A percentile compares a stretch with the other conserved stretches of the same genome.
Evolutionary conservation across 2,888 invertebrate species (phyloP).

Genomic region (Macropis europaea): DNA sequence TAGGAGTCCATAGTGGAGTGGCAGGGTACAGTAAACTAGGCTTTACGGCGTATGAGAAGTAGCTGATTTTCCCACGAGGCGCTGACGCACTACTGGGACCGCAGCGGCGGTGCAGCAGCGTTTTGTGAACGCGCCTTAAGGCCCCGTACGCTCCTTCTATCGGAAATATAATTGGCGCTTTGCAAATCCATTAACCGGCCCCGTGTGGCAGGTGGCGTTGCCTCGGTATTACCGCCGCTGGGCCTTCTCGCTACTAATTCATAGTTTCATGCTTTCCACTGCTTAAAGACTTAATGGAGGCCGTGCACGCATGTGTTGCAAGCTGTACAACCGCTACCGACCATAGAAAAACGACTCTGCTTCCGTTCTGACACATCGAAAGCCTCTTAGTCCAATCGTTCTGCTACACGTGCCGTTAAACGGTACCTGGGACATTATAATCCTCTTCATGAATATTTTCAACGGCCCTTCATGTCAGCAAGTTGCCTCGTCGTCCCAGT

Average conservation of each 20-base stretch:
- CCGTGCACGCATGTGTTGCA: conserved; percentile 45
- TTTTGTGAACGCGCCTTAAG: conserved; percentile 33
- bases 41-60: conserved; percentile 55
- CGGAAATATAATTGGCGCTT: conserved; percentile 65
- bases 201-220: conserved; percentile 59
- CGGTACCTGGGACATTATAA: too few relatives aligned
- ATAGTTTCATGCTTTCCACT: conserved; percentile 62
- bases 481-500: too few relatives aligned
- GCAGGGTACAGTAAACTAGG: conserved; percentile 15
- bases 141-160: conserved; percentile 37
- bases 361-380: conserved; percentile 42
- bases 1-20: too few relatives aligned
- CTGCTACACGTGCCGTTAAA: too few relatives aligned
- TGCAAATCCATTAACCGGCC: conserved; percentile 63
- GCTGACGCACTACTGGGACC: conserved; percentile 45
- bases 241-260: conserved; percentile 53
- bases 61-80: conserved; percentile 58
- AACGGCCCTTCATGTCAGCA: too few relatives aligned
- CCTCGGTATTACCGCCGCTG: conserved; percentile 53
- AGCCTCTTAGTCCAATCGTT: too few relatives aligned
- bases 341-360: conserved; percentile 40
- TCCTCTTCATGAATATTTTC: too few relatives aligned
- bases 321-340: neutral
- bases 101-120: conserved; percentile 23
- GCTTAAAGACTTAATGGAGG: conserved; percentile 61